Conservation (phyloP, 2,113 vertebrate species). For the Engystomops pustulosus region DNA sequence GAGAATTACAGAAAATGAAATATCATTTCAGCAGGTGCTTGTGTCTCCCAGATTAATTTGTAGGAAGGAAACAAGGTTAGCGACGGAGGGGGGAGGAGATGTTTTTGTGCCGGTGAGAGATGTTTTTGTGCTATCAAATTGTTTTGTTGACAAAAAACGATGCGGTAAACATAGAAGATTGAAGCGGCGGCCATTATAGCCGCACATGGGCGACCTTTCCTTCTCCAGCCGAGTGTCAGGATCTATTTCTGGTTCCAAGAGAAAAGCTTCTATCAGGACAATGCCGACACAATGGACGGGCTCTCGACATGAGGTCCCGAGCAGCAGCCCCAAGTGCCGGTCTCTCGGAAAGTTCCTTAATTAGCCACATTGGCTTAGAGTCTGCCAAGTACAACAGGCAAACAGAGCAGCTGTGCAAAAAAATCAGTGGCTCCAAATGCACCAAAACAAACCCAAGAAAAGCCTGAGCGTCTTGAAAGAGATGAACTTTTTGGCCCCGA, state of each 20-base stretch:
- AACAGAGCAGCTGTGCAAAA: neutral
- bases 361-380: conserved; percentile 32
- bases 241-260: conserved; percentile 32
- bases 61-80: neutral
- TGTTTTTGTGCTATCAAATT: conserved; percentile 2
- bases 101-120: too few relatives aligned
- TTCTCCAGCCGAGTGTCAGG: neutral
- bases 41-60: conserved; percentile 7
- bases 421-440: neutral
- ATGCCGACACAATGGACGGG: conserved; percentile 16
- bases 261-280: neutral
- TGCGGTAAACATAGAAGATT: neutral
- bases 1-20: conserved; percentile 15
- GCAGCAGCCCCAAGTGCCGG: neutral
- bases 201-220: conserved; percentile 22
- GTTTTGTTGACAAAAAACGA: conserved; percentile 24
- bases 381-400: neutral
- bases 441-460: conserved; percentile 25
- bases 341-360: conserved; percentile 31
- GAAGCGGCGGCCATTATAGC: neutral
- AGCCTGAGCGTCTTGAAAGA: conserved; percentile 5
- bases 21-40: neutral
- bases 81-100: neutral
- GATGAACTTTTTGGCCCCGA: conserved; percentile 29
- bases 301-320: conserved; percentile 6